A percentile compares a stretch with the other conserved stretches of the same genome.
Evolutionary conservation across 37 sponge, comb jelly and placozoan species (phyloP).

Genomic region (Halichondria panicea): DNA sequence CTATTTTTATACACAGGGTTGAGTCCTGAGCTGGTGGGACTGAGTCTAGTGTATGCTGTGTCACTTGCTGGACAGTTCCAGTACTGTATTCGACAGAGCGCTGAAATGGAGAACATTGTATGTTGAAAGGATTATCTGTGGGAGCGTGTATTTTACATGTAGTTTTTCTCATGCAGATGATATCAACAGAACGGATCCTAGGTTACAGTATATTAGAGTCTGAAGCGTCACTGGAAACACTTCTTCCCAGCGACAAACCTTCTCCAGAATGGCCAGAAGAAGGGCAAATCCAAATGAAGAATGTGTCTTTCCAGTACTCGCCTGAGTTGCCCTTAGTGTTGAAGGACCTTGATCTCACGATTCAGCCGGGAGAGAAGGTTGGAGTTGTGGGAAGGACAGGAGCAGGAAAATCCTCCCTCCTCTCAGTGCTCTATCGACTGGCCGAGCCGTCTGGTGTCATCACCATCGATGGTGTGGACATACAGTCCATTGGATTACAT

Average conservation of each 20-base stretch:
- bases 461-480: constrained; percentile 77
- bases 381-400: constrained; percentile 94
- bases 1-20: background rate
- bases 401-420: constrained; percentile 91
- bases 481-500: constrained; percentile 77
- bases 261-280: constrained; percentile 67
- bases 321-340: constrained; percentile 50
- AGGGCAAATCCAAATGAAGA: constrained; percentile 47
- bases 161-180: constrained; percentile 54
- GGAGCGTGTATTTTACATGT: background rate
- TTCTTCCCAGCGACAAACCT: constrained; percentile 37
- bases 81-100: constrained; percentile 72
- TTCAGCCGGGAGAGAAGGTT: constrained; percentile 74
- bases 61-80: constrained; percentile 80
- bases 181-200: constrained; percentile 78
- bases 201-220: constrained; percentile 58
- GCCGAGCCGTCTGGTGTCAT: constrained; percentile 83
- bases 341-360: constrained; percentile 43
- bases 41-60: constrained; percentile 67
- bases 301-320: constrained; percentile 56
- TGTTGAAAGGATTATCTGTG: background rate
- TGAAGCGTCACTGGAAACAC: constrained; percentile 65
- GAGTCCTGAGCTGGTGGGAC: constrained; percentile 61
- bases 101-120: constrained; percentile 82
- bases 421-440: constrained; percentile 79